These are phyloP conservation scores for Cataglyphis altisquamis DNA, from an alignment of 2,888 invertebrate genomes.

Conservation along the genomic window DNA sequence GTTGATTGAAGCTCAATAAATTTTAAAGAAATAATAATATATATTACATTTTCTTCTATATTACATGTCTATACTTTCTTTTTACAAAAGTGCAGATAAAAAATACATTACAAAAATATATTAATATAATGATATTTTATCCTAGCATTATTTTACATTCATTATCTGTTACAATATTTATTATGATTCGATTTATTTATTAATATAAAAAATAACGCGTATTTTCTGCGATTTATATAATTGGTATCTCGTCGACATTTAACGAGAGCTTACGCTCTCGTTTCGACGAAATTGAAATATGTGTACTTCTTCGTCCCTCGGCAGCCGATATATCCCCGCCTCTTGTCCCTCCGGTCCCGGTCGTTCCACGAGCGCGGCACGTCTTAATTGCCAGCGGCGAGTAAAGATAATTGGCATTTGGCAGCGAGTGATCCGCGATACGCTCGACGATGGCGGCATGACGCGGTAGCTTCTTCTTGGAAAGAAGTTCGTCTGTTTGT, in stretches of 20 bases:
- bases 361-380: slow-evolving; percentile 39
- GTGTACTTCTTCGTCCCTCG: slow-evolving; percentile 19
- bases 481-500: slow-evolving; percentile 75
- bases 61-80: too few relatives aligned
- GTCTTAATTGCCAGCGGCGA: slow-evolving; percentile 72
- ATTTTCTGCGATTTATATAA: neutral
- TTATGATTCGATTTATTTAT: too few relatives aligned
- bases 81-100: too few relatives aligned
- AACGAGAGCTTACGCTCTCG: neutral
- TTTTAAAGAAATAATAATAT: too few relatives aligned
- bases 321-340: slow-evolving; percentile 63
- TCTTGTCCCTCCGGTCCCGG: slow-evolving; percentile 36
- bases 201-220: neutral
- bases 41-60: too few relatives aligned
- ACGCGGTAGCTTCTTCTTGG: slow-evolving; percentile 74
- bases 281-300: slow-evolving; percentile 59
- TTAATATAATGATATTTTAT: too few relatives aligned
- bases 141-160: too few relatives aligned
- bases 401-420: slow-evolving; percentile 78
- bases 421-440: slow-evolving; percentile 78
- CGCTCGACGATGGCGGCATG: slow-evolving; percentile 58
- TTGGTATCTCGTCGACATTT: neutral
- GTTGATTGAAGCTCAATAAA: too few relatives aligned
- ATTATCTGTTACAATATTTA: too few relatives aligned
- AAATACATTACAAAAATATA: too few relatives aligned